These are phyloP conservation scores for Selene dorsalis DNA, from an alignment of 2,797 vertebrate species.

Conservation along the genomic window DNA sequence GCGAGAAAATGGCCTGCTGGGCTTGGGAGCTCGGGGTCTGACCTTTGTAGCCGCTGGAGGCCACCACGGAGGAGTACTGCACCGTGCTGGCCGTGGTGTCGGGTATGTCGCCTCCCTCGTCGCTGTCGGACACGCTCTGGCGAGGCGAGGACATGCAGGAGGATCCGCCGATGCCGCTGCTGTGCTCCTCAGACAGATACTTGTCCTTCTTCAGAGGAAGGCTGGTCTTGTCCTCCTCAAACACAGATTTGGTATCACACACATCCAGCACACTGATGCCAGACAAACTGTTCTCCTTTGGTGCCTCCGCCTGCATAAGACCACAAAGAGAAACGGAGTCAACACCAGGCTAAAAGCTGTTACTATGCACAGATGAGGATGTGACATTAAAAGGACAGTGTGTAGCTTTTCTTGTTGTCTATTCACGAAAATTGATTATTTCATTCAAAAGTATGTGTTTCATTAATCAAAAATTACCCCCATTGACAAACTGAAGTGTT, in stretches of 20 bases:
- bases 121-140: slow-evolving; percentile 93
- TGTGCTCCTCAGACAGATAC: slow-evolving; percentile 93
- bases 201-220: slow-evolving; percentile 93
- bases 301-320: slow-evolving; percentile 85
- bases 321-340: slow-evolving; percentile 5
- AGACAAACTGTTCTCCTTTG: slow-evolving; percentile 89
- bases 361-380: neutral
- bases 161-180: slow-evolving; percentile 97
- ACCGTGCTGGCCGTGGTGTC: slow-evolving; percentile 93
- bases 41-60: slow-evolving; percentile 91
- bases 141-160: slow-evolving; percentile 97
- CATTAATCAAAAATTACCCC: no score
- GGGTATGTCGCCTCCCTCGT: slow-evolving; percentile 88
- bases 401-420: no score
- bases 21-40: slow-evolving; percentile 87
- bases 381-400: neutral
- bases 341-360: neutral
- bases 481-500: no score
- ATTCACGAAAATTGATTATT: no score
- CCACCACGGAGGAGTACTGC: slow-evolving; percentile 94
- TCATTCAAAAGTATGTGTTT: no score
- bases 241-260: slow-evolving; percentile 86
- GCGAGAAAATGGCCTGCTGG: slow-evolving; percentile 87
- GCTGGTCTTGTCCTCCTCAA: slow-evolving; percentile 88
- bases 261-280: slow-evolving; percentile 91